Conservation (phyloP, 2,797 vertebrate species). For the Neosilurus hyrtlii region DNA sequence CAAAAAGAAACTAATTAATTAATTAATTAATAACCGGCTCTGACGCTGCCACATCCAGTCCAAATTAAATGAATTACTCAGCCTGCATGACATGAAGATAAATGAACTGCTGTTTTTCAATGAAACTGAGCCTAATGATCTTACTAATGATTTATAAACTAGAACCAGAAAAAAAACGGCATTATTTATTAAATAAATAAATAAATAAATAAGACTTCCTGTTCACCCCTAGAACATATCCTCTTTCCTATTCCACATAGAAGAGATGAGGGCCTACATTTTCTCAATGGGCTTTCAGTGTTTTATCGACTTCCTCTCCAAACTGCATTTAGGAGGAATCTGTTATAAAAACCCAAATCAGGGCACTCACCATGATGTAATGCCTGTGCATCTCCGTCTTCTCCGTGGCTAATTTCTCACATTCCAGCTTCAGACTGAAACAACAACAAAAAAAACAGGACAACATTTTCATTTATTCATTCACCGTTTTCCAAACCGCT, state of each 20-base stretch:
- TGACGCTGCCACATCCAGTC: neutral
- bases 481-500: too few relatives aligned
- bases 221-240: neutral
- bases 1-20: constrained; percentile 10
- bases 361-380: constrained; percentile 75
- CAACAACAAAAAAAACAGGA: constrained; percentile 21
- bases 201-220: neutral
- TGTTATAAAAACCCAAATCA: neutral
- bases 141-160: constrained; percentile 22
- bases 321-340: constrained; percentile 49
- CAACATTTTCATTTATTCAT: too few relatives aligned
- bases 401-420: constrained; percentile 80
- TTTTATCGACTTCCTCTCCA: constrained; percentile 35
- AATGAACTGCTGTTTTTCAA: neutral
- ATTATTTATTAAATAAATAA: neutral
- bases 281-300: neutral
- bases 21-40: too few relatives aligned
- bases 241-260: too few relatives aligned
- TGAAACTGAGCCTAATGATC: neutral
- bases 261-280: neutral
- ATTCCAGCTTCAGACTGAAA: constrained; percentile 79
- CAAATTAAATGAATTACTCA: constrained; percentile 3
- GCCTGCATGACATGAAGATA: neutral
- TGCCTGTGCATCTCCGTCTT: constrained; percentile 85
- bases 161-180: constrained; percentile 13